Evolutionary conservation across 2,888 invertebrate genomes (phyloP).

Genomic region (Hetaerina titia): DNA sequence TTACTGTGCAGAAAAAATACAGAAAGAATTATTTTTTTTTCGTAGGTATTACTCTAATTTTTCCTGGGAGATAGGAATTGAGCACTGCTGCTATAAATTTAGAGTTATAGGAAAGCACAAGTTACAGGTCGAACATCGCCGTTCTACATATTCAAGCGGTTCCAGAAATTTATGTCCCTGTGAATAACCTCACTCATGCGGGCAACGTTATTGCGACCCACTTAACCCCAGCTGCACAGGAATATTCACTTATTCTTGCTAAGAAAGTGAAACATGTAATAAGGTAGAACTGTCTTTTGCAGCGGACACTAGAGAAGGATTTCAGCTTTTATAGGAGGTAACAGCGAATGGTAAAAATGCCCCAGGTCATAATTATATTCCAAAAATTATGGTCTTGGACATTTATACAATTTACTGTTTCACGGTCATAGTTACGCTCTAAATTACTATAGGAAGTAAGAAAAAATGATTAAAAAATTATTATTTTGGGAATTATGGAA

Average conservation of each 20-base stretch:
- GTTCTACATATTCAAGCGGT: not conserved
- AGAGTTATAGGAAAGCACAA: not conserved
- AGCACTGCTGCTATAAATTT: not conserved
- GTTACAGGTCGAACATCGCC: not conserved
- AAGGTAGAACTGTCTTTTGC: not conserved
- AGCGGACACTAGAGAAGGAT: not conserved
- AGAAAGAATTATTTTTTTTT: not conserved
- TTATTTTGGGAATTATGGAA: too few species aligned
- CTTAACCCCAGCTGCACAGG: slow-evolving; percentile 23
- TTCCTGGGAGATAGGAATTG: not conserved
- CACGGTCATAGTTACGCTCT: too few species aligned
- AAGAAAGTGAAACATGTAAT: not conserved
- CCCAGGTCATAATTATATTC: too few species aligned
- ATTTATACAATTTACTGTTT: too few species aligned
- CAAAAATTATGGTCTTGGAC: too few species aligned
- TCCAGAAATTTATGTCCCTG: not conserved
- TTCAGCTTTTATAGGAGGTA: not conserved
- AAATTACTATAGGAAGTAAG: too few species aligned
- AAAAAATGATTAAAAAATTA: too few species aligned
- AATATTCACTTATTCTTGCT: not conserved
- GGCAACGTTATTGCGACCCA: not conserved
- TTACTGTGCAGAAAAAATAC: too few species aligned
- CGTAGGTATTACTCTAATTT: not conserved
- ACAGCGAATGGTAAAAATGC: too few species aligned
- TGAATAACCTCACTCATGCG: not conserved